Evolutionary conservation across 23 tunicate genomes (phyloP), one percentile per base, ranked within the genome.

Genomic region (Trididemnum miniatum): DNA sequence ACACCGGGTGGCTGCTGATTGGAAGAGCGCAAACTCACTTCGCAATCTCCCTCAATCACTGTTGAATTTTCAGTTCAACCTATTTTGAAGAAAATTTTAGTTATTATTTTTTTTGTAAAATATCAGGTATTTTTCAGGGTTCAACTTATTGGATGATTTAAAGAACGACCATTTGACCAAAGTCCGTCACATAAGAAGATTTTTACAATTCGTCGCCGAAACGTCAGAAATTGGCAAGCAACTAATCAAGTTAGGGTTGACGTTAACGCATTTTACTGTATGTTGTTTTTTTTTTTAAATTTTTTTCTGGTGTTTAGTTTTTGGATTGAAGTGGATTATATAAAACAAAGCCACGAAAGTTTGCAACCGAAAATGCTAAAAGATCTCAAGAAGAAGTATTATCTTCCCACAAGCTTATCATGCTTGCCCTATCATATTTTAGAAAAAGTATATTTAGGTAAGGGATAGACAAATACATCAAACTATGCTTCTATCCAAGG

Each of bases 291-390:
- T n/a, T n/a, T n/a, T n/a, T n/a, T n/a, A n/a, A n/a, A n/a, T n/a
- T n/a, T n/a, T n/a, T n/a, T n/a, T n/a, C n/a, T n/a, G n/a, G n/a
- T n/a, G n/a, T n/a, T 3, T 33, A 80, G 91, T 51, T 89, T 84
- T 73, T 89, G 95, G 95, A 79, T 84, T 51, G 95, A 89, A 35
- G 95, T 74, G 0, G 82, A 84, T 35, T 78, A 72, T 24, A 28
- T 89, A 25, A 72, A 73, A 23, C 63, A 26, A 5, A 71, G 82
- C 20, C 35, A 84, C 44, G 26, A 35, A 29, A n/a, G 22, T 29
- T 7, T 24, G 30, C 59, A 23, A 33, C 29, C 34, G 1, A 2
- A 52, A 1, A 27, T 73, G 18, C 63, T 87, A 36, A 31, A 84
- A 23, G 79, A 66, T 26, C 66, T 89, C 0, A 87, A 84, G 59